Evolutionary conservation across 2,888 invertebrate species (phyloP).

Genomic region (Aplocera efformata): DNA sequence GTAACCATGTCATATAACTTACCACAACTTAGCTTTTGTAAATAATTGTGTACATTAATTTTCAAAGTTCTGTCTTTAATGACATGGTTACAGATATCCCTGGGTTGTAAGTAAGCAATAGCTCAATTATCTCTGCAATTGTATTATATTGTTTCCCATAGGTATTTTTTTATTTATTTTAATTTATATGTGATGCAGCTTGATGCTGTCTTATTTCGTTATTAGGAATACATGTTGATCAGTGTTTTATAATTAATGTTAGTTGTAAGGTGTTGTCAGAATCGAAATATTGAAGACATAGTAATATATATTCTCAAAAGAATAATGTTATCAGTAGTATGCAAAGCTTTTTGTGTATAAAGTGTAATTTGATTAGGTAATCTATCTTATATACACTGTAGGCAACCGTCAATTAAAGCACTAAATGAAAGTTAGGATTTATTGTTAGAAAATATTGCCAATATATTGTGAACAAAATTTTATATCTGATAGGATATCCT

Average conservation of each 20-base stretch:
- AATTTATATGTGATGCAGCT: conserved; percentile 67
- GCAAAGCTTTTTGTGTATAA: conserved; percentile 44
- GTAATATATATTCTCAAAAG: conserved; percentile 53
- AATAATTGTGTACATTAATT: conserved; percentile 52
- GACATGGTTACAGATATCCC: conserved; percentile 75
- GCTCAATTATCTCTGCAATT: conserved; percentile 54
- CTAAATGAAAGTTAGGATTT: conserved; percentile 16
- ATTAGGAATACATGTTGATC: conserved; percentile 53
- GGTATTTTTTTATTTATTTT: conserved; percentile 62
- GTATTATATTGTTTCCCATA: conserved; percentile 49
- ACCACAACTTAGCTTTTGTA: conserved; percentile 48
- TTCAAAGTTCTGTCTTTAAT: conserved; percentile 39
- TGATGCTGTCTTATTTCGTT: conserved; percentile 62
- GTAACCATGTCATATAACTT: conserved; percentile 67
- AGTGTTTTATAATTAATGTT: conserved; percentile 50
- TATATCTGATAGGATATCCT: not conserved
- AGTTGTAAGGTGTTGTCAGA: conserved; percentile 66
- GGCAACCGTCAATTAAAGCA: conserved; percentile 51
- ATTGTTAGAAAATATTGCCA: conserved; percentile 3
- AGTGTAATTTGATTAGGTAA: conserved; percentile 45
- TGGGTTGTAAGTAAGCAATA: conserved; percentile 77
- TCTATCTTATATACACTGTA: conserved; percentile 44
- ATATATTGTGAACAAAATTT: not conserved
- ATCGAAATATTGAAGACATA: conserved; percentile 44
- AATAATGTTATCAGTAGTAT: conserved; percentile 50